These are phyloP conservation scores for Pomatostomus ruficeps DNA, from an alignment of 2,113 vertebrate genomes.

Conservation along the genomic window DNA sequence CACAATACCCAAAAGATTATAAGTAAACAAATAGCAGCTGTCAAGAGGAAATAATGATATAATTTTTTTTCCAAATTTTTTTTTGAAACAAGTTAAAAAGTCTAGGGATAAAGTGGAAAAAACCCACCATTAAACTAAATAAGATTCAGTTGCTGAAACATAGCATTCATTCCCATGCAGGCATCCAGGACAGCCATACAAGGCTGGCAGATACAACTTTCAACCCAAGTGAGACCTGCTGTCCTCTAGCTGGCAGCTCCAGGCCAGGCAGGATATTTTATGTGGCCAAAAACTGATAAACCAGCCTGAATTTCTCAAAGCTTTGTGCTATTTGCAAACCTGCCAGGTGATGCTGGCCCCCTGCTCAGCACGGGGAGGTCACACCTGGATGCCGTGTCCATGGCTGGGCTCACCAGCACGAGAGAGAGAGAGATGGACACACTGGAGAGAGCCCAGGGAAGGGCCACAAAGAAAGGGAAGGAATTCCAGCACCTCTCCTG, in stretches of 20 bases:
- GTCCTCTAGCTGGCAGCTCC: not conserved
- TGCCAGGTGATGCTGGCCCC: too few species aligned
- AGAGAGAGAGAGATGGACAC: not conserved
- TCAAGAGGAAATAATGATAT: not conserved
- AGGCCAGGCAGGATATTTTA: not conserved
- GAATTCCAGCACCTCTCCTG: not conserved
- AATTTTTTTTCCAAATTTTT: not conserved
- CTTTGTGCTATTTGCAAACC: not conserved
- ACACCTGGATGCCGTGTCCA: not conserved
- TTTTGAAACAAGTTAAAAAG: not conserved
- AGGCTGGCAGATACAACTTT: not conserved
- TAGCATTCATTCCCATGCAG: not conserved
- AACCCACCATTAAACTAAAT: not conserved
- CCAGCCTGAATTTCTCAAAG: not conserved
- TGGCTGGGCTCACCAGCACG: not conserved
- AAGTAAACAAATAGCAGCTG: not conserved
- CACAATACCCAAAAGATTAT: not conserved
- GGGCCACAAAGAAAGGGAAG: not conserved
- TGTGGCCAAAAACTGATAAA: not conserved
- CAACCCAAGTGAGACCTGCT: not conserved
- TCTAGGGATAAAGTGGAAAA: not conserved
- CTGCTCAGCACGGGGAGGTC: fast-evolving
- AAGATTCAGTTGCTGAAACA: not conserved
- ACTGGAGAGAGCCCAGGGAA: not conserved
- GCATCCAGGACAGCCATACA: not conserved